These are phyloP conservation scores for Ascaphus truei DNA, from an alignment of 2,113 vertebrate genomes.

Conservation along the genomic window DNA sequence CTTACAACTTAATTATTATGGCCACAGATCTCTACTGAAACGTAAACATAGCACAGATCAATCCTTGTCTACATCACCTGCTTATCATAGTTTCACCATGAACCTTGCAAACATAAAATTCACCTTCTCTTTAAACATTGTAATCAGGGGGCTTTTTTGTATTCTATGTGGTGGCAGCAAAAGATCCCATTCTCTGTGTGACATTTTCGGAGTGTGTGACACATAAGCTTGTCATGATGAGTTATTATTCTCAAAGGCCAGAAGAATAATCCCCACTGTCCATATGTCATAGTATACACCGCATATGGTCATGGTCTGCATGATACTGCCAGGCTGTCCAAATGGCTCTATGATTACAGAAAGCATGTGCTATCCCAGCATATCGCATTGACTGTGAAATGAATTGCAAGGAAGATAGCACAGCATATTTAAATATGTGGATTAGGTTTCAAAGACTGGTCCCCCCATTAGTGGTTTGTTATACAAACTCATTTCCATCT, in stretches of 20 bases:
- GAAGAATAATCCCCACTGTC: constrained; percentile 18
- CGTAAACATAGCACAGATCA: no score
- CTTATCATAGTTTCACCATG: no score
- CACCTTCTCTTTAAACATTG: not conserved
- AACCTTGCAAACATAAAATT: no score
- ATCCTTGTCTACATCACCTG: no score
- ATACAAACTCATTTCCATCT: not conserved
- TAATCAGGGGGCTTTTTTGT: not conserved
- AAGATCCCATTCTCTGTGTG: constrained; percentile 20
- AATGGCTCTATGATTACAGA: constrained; percentile 16
- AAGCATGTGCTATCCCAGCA: constrained; percentile 6
- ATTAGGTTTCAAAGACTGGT: not conserved
- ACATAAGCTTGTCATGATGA: constrained; percentile 35
- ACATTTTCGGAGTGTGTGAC: constrained; percentile 23
- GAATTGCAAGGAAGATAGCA: not conserved
- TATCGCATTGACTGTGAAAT: not conserved
- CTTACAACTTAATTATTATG: no score
- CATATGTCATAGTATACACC: constrained; percentile 18
- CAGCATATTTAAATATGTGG: not conserved
- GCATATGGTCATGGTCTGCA: constrained; percentile 24
- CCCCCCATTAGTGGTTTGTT: not conserved
- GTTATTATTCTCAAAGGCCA: constrained; percentile 4
- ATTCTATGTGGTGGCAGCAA: not conserved
- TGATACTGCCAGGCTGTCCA: constrained; percentile 5
- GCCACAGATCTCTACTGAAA: no score